Evolutionary conservation across 2,797 vertebrate species (phyloP).

Genomic region (Glossophaga mutica): DNA sequence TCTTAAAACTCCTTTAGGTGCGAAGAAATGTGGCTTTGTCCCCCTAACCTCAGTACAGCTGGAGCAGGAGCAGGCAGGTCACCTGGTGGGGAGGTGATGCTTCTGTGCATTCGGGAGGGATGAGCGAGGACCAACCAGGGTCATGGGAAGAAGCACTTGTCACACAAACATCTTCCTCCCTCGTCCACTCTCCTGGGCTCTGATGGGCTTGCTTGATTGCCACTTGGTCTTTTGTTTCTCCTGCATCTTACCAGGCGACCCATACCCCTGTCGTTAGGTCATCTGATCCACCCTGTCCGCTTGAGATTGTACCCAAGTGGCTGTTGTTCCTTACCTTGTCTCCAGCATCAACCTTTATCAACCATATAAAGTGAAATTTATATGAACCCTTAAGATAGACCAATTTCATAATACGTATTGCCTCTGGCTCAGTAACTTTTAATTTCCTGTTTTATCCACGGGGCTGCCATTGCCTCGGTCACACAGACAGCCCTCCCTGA

Average conservation of each 20-base stretch:
- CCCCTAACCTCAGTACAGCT: no score
- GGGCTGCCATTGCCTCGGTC: no score
- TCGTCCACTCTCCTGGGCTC: fast-evolving
- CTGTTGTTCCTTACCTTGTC: not conserved
- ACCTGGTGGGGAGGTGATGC: not conserved
- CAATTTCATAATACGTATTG: not conserved
- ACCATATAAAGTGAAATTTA: not conserved
- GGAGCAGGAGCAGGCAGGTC: not conserved
- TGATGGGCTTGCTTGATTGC: no score
- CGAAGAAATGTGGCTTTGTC: not conserved
- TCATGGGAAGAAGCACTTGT: not conserved
- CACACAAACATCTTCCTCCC: not conserved
- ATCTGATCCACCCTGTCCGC: fast-evolving
- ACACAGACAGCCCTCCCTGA: fast-evolving
- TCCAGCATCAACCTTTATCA: not conserved
- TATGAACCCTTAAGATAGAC: not conserved
- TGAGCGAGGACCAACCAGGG: fast-evolving
- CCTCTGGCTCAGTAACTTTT: not conserved
- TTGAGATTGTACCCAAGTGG: not conserved
- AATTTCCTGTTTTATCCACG: not conserved
- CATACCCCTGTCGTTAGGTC: not conserved
- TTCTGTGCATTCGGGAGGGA: not conserved
- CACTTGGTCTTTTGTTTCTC: not conserved
- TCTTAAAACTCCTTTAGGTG: not conserved
- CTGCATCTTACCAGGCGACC: not conserved